Base-by-base conservation (phyloP, 1,140 invertebrate genomes). In the Stegodyphus dumicola region DNA sequence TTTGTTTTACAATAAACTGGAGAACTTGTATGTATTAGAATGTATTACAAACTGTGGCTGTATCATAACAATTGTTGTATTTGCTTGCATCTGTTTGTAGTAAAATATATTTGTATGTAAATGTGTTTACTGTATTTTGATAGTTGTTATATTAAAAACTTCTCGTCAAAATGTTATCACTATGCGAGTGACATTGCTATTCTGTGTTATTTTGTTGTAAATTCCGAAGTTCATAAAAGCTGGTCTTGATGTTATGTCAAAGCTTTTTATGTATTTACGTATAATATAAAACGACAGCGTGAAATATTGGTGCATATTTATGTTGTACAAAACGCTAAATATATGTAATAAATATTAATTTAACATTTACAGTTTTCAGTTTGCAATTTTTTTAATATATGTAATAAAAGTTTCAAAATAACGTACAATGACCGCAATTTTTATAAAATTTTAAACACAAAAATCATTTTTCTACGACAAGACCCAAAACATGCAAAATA, bases 271-370 rank as follows among this genome's bases (percentile, higher is more conserved):
- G 81, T 85, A 51, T 49, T 77, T 85, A 71, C 65, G 17, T 67
- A 77, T 84, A 48, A 49, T 52, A 74, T 66, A 66, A 53, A 65
- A 84, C 49, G 18, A 71, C 53, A 53, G 7, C 17, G 54, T 11
- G 18, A 83, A 75, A 48, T 54, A 85, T 85, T 85, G 81, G 81
- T 85, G 81, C 81, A 76, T 85, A 85, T 77, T 85, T 85, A 85
- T 77, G 81, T 85, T 85, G 64, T 65, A 77, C 65, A 85, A 85
- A 85, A 83, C 71, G 52, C 66, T 54, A 69, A 85, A 33, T 67
- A 67, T 67, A 51, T 73, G 56, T 73, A 81, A 81, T 81, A 81
- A 81, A 81, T n/a, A 49, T 81, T 64, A 52, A 81, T 73, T 81
- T 81, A 71, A 81, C 54, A 81, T 64, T 81, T 81, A 60, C 33